phyloP scores from a whole-genome alignment of 2,113 vertebrate species.

The Ptychochromis oligacanthus region DNA sequence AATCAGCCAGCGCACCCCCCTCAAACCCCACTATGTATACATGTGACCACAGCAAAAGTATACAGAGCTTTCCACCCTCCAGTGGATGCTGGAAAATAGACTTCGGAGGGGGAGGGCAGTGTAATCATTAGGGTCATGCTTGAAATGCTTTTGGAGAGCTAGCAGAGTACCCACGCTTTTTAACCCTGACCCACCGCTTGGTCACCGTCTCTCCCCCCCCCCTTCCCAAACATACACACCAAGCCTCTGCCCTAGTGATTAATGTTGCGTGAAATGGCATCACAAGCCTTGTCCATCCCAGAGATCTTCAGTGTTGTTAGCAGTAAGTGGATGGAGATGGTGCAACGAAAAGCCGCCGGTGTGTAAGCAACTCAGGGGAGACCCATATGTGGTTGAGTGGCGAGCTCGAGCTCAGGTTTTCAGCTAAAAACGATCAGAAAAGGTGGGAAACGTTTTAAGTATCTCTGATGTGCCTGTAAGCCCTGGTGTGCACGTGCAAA shows the following conservation, averaged over 20 bases:
- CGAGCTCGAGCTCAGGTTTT: constrained; percentile 33
- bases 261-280: constrained; percentile 77
- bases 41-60: constrained; percentile 58
- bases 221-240: constrained; percentile 38
- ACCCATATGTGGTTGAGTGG: constrained; percentile 23
- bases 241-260: constrained; percentile 51
- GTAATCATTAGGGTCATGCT: constrained; percentile 70
- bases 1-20: constrained; percentile 57
- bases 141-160: constrained; percentile 60
- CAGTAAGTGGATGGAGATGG: constrained; percentile 45
- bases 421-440: constrained; percentile 17
- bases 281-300: constrained; percentile 48
- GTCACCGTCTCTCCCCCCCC: constrained; percentile 9
- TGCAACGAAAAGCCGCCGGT: constrained; percentile 10
- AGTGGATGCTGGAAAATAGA: constrained; percentile 49
- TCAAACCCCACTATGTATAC: constrained; percentile 52
- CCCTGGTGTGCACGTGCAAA: neutral
- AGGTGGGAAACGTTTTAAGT: neutral
- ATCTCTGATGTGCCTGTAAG: neutral
- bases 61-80: constrained; percentile 37
- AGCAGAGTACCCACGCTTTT: constrained; percentile 59
- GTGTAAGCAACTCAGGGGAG: constrained; percentile 21
- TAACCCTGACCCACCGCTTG: constrained; percentile 52
- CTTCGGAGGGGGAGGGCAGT: constrained; percentile 31
- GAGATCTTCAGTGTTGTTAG: constrained; percentile 51